Base-by-base conservation (phyloP, 2,113 vertebrate genomes). In the Passer montanus region DNA sequence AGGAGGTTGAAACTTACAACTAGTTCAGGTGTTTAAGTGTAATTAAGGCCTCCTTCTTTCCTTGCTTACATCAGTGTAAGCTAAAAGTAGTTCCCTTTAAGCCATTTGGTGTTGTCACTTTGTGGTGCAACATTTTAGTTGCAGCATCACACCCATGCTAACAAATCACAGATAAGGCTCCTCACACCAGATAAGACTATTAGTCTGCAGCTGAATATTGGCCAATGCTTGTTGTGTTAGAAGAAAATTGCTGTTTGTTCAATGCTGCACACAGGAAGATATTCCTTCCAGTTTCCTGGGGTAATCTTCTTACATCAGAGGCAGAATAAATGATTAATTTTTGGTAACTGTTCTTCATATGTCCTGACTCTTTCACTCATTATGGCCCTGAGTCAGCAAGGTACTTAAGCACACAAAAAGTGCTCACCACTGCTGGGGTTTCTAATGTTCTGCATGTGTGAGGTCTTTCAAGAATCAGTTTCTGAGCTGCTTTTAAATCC, bases 271-370 rank as follows among this genome's bases (percentile, higher is more conserved):
- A 53, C 23, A 30, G 89, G 58, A 77, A 83, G 46, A 83, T n/a
- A 94, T 93, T 89, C 70, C 55, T 93, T 76, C 70, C 47, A 56
- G 50, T 66, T 93, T 89, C 74, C 84, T 91, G 58, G 73, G 59
- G n/a, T 55, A 95, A 93, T 87, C 49, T 12, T 91, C 19, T 85
- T 82, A 30, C 50, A 37, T 64, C 77, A 93, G 77, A 46, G 55
- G 62, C 33, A 84, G 60, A 94, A 87, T 60, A 78, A 75, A 44
- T 60, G 11, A 87, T 88, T 88, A 77, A 52, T 52, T 58, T 83
- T 88, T 77, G 55, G 77, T 73, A 80, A 94, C 68, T 43, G 52
- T 35, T 80, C 87, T 56, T 84, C 4, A 1, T 77, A 41, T 91
- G 87, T 93, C 63, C 79, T 67, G 59, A n/a, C 30, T 93, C 46